Conservation (phyloP, 2,113 vertebrate genomes). For the Hepsetus odoe region DNA sequence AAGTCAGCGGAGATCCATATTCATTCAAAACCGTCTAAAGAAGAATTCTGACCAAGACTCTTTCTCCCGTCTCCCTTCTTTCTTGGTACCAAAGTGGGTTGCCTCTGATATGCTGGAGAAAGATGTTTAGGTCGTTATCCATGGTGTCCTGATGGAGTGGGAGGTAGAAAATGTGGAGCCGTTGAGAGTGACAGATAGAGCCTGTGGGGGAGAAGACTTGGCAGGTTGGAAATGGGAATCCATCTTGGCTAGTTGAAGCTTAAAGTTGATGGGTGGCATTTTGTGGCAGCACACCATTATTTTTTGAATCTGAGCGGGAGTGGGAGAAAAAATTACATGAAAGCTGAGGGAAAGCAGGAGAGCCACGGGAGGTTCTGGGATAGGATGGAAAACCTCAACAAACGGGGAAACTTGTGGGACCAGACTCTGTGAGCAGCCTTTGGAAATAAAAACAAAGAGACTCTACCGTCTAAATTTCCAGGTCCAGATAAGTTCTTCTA, state of each 20-base stretch:
- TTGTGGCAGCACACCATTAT: constrained; percentile 15
- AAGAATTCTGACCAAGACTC: neutral
- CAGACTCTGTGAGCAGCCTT: too few relatives aligned
- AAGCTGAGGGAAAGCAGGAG: constrained; percentile 1
- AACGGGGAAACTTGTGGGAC: neutral
- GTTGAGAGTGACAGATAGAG: constrained; percentile 38
- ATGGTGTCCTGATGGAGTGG: constrained; percentile 24
- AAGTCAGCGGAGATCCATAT: too few relatives aligned
- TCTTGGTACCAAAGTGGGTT: neutral
- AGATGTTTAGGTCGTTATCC: neutral
- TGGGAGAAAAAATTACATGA: neutral
- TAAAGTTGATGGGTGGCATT: constrained; percentile 16
- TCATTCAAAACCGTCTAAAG: too few relatives aligned
- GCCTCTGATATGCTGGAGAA: constrained; percentile 4
- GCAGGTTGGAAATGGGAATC: constrained; percentile 20
- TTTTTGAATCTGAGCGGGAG: constrained; percentile 27
- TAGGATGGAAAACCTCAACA: neutral
- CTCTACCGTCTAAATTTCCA: too few relatives aligned
- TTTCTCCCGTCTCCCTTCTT: neutral
- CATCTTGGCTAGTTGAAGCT: constrained; percentile 36
- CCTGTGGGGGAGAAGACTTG: constrained; percentile 34
- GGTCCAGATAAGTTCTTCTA: too few relatives aligned
- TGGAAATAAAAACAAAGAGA: too few relatives aligned
- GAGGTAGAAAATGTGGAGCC: constrained; percentile 19
- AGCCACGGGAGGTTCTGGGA: neutral